phyloP scores from a whole-genome alignment of 2,113 vertebrate genomes.

The Spilogale gracilis region DNA sequence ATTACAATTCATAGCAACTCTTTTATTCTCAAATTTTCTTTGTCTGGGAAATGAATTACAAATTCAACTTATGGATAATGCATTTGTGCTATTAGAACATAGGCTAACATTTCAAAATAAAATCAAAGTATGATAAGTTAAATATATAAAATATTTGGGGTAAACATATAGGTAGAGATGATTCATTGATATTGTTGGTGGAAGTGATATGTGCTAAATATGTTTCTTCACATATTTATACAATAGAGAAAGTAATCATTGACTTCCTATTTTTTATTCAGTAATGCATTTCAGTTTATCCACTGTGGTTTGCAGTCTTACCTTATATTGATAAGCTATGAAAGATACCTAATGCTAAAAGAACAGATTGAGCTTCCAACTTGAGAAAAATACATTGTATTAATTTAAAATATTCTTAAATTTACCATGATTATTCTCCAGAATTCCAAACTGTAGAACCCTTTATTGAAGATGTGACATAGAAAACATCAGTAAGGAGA shows the following conservation, averaged over 20 bases:
- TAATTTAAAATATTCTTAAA: neutral
- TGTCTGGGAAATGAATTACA: neutral
- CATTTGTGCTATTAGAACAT: neutral
- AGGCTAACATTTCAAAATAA: neutral
- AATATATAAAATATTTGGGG: neutral
- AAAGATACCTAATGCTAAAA: neutral
- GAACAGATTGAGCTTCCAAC: neutral
- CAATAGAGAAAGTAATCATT: neutral
- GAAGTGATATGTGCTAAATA: neutral
- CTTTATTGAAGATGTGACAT: neutral
- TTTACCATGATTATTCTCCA: neutral
- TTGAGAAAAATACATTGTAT: neutral
- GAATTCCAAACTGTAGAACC: neutral
- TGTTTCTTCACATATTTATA: neutral
- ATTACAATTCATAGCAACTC: neutral
- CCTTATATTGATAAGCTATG: neutral
- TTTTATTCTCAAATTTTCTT: neutral
- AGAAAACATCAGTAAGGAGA: neutral
- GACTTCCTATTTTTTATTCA: neutral
- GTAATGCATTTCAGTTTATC: neutral
- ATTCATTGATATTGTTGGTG: neutral
- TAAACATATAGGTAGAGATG: neutral
- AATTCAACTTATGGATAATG: neutral
- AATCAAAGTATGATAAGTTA: neutral
- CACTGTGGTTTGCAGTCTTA: neutral